phyloP scores from a whole-genome alignment of 2,888 invertebrate genomes.

The Drosophila phalerata region DNA sequence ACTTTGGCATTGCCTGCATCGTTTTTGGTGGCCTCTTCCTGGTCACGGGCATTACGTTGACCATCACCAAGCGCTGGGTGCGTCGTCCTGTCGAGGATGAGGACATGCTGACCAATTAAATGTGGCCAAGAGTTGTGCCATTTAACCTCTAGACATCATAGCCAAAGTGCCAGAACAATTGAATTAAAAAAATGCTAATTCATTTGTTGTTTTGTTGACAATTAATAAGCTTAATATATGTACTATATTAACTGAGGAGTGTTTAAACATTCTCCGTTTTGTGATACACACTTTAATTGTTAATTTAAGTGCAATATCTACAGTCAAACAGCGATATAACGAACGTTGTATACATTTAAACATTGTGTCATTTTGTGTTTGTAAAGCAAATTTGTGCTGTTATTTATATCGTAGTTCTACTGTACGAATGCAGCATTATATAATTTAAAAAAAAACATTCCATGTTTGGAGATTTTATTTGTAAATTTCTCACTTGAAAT shows the following conservation, averaged over 20 bases:
- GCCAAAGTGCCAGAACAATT: slow-evolving; percentile 72
- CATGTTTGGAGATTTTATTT: slow-evolving; percentile 16
- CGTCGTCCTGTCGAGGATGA: slow-evolving; percentile 77
- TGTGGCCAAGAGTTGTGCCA: background rate
- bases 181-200: slow-evolving; percentile 59
- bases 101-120: slow-evolving; percentile 73
- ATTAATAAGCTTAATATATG: slow-evolving; percentile 16
- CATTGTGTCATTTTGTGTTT: slow-evolving; percentile 2
- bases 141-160: slow-evolving; percentile 17
- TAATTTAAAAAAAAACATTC: slow-evolving; percentile 30
- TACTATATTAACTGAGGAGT: background rate
- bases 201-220: slow-evolving; percentile 39
- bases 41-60: slow-evolving; percentile 78
- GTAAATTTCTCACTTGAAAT: background rate
- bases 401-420: background rate
- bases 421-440: slow-evolving; percentile 6
- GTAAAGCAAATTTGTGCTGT: background rate
- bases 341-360: background rate
- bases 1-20: slow-evolving; percentile 77
- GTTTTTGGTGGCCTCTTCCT: slow-evolving; percentile 77
- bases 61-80: slow-evolving; percentile 82
- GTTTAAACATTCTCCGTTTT: slow-evolving; percentile 23
- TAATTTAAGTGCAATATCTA: slow-evolving; percentile 46
- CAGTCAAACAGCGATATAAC: slow-evolving; percentile 7
- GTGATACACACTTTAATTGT: slow-evolving; percentile 31